Evolutionary conservation across 2,113 vertebrate species (phyloP).

Genomic region (Platysternon megacephalum): DNA sequence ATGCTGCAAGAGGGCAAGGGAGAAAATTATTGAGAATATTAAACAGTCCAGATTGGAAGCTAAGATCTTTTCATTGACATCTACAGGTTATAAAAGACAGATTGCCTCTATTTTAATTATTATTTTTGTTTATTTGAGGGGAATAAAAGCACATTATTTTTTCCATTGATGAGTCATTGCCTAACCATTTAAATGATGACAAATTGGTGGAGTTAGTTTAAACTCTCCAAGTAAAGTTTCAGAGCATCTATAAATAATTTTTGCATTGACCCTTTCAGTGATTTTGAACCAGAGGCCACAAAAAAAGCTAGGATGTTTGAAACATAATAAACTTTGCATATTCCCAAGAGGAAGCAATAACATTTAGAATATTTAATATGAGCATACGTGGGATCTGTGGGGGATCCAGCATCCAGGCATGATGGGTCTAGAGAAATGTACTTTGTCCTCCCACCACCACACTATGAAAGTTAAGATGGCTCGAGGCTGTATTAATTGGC

Average conservation of each 20-base stretch:
- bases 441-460: not conserved
- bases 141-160: constrained; percentile 27
- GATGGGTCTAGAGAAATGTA: not conserved
- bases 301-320: not conserved
- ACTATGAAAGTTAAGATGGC: not conserved
- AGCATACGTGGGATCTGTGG: not conserved
- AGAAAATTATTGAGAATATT: not conserved
- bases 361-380: not conserved
- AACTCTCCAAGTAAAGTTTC: constrained; percentile 48
- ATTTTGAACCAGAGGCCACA: not conserved
- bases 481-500: not conserved
- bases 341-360: not conserved
- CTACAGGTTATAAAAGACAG: not conserved
- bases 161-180: not conserved
- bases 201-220: constrained; percentile 17
- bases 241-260: constrained; percentile 26
- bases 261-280: not conserved
- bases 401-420: not conserved
- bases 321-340: not conserved
- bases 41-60: not conserved
- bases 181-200: constrained; percentile 44
- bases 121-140: constrained; percentile 18
- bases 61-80: not conserved
- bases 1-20: not conserved
- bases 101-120: constrained; percentile 46